Conservation (phyloP, 2,888 invertebrate species). For the Caenorhabditis panamensis region DNA sequence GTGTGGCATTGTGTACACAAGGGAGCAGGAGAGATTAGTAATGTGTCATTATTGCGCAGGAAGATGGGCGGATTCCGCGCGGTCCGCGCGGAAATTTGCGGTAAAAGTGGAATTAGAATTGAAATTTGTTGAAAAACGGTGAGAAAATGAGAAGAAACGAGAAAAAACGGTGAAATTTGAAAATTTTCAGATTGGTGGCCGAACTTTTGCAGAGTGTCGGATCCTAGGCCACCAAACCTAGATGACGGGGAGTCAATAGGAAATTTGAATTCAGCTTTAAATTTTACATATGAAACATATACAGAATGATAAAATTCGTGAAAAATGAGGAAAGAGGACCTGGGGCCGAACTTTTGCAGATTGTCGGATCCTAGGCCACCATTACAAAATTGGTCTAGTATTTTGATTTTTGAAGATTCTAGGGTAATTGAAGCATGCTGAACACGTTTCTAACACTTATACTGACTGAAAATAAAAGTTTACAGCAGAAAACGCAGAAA, state of each 20-base stretch:
- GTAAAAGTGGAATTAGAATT: background rate
- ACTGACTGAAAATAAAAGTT: too few species aligned
- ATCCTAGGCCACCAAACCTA: conserved; percentile 3
- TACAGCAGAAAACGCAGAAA: too few species aligned
- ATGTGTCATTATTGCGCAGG: conserved; percentile 34
- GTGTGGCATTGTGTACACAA: background rate
- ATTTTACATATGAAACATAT: too few species aligned
- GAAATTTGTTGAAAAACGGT: background rate
- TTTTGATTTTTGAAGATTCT: too few species aligned
- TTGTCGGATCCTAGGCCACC: conserved; percentile 1
- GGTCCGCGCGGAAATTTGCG: background rate
- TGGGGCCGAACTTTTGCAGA: background rate
- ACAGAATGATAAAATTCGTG: too few species aligned
- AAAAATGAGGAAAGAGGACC: too few species aligned
- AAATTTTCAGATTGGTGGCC: background rate
- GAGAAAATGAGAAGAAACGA: too few species aligned
- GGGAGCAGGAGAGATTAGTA: conserved; percentile 43
- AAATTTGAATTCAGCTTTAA: too few species aligned
- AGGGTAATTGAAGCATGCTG: too few species aligned
- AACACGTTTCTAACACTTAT: too few species aligned
- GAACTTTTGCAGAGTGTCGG: background rate
- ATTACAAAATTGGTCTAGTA: background rate
- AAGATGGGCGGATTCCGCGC: too few species aligned
- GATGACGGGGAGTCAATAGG: too few species aligned
- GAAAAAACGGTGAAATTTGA: background rate